These are phyloP conservation scores for Salmo trutta DNA, from an alignment of 2,797 vertebrate genomes.

Conservation along the genomic window DNA sequence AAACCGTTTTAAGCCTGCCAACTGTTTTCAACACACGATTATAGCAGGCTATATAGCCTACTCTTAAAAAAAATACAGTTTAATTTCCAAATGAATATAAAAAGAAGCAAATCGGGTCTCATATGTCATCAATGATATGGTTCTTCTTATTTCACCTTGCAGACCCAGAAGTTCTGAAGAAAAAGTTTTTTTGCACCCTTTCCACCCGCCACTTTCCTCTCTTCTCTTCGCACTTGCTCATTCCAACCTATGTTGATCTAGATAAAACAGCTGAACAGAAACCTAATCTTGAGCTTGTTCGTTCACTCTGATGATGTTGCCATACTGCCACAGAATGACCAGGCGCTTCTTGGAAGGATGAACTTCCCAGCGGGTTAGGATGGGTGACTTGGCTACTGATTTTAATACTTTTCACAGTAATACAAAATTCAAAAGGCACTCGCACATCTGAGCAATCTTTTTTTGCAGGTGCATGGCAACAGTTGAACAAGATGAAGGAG, in stretches of 20 bases:
- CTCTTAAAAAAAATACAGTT: background rate
- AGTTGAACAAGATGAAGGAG: too few relatives aligned
- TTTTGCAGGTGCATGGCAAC: too few relatives aligned
- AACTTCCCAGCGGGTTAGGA: background rate
- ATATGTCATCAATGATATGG: background rate
- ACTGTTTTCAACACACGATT: background rate
- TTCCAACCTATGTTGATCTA: slow-evolving; percentile 20
- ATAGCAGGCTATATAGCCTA: background rate
- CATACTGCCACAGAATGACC: slow-evolving; percentile 26
- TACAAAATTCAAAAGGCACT: too few relatives aligned
- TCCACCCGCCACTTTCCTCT: background rate
- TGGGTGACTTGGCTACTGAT: background rate
- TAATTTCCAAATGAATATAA: background rate
- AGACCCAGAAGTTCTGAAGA: background rate
- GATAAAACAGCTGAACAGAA: slow-evolving; percentile 44
- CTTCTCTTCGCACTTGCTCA: background rate
- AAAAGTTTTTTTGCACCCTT: too few relatives aligned
- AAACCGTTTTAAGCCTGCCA: background rate
- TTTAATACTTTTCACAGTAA: background rate
- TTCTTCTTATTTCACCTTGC: too few relatives aligned
- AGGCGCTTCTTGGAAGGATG: slow-evolving; percentile 35
- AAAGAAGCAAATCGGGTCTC: background rate
- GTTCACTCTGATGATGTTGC: slow-evolving; percentile 35
- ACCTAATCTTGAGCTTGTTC: slow-evolving; percentile 32
- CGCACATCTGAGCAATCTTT: too few relatives aligned